Evolutionary conservation across 1,140 invertebrate species (phyloP).

Genomic region (Medauroidea extradentata): DNA sequence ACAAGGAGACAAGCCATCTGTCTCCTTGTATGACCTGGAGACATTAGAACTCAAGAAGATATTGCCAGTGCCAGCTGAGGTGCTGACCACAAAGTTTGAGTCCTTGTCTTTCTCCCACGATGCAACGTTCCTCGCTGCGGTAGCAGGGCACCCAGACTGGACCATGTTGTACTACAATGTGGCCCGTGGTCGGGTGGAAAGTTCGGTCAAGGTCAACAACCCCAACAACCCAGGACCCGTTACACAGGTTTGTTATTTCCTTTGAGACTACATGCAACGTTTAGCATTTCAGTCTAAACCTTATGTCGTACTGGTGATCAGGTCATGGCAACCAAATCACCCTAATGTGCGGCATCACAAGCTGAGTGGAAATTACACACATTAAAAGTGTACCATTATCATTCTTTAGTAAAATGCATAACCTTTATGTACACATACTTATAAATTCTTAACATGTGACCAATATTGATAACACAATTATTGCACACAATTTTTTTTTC

Average conservation of each 20-base stretch:
- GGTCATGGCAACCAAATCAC: no score
- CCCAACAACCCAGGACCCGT: slow-evolving; percentile 36
- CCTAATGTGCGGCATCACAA: no score
- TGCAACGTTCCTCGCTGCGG: slow-evolving; percentile 68
- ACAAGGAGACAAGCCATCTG: slow-evolving; percentile 50
- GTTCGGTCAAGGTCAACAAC: slow-evolving; percentile 63
- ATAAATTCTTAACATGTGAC: no score
- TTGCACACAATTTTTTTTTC: no score
- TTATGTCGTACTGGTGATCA: no score
- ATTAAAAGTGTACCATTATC: no score
- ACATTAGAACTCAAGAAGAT: slow-evolving; percentile 57
- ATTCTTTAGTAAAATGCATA: no score
- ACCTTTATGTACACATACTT: no score
- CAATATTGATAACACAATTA: no score
- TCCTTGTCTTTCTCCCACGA: slow-evolving; percentile 74
- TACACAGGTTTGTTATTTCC: slow-evolving; percentile 47
- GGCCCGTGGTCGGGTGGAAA: slow-evolving; percentile 79
- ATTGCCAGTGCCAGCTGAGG: slow-evolving; percentile 52
- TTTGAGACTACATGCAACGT: no score
- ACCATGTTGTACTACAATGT: slow-evolving; percentile 75
- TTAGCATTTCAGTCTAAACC: no score
- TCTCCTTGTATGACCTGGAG: slow-evolving; percentile 60
- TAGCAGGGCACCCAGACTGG: slow-evolving; percentile 76
- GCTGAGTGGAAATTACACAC: no score
- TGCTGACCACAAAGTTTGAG: slow-evolving; percentile 53